Evolutionary conservation across 2,113 vertebrate genomes (phyloP), one percentile per base, ranked within the genome.

Genomic region (Ammodytes dubius): DNA sequence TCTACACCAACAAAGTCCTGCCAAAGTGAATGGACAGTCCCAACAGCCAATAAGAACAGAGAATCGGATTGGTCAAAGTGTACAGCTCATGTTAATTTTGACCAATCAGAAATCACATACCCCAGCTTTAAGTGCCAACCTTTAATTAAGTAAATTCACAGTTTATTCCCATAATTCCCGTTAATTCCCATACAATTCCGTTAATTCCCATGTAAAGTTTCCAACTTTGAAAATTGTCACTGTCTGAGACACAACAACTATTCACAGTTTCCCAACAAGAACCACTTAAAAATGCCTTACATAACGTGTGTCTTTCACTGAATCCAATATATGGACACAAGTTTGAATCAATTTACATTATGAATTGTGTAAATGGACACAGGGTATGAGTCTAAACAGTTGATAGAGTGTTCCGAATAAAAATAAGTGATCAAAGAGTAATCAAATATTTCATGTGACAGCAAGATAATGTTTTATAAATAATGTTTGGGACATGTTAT

Each of bases 201-300:
- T 27, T 27, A 27, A 27, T 27, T 27, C 27, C 27, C 27, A 27
- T 27, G 27, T 27, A 27, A 27, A 27, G 27, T 27, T 27, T 27
- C 27, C 27, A 27, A 27, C 27, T 27, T 27, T 27, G 27, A 27
- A 27, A 27, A 27, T 27, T n/a, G n/a, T n/a, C n/a, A 79, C 17
- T 70, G 49, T 50, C 79, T 76, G 66, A 74, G 87, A 87, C 75
- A 72, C 79, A 61, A 64, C 77, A 82, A 79, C 46, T 49, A 76
- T 84, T 14, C 66, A 74, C 65, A 68, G 65, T 85, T 77, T 87
- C 87, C 89, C 63, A 83, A 88, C 81, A 79, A 75, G 73, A 89
- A 46, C 40, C 4, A 4, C 61, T 68, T 78, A 39, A 53, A 77
- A 70, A 67, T 42, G 35, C 35, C 14, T 87, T 71, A 74, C 73